These are phyloP conservation scores for Callosobruchus maculatus DNA, from an alignment of 2,888 invertebrate genomes.

Conservation along the genomic window DNA sequence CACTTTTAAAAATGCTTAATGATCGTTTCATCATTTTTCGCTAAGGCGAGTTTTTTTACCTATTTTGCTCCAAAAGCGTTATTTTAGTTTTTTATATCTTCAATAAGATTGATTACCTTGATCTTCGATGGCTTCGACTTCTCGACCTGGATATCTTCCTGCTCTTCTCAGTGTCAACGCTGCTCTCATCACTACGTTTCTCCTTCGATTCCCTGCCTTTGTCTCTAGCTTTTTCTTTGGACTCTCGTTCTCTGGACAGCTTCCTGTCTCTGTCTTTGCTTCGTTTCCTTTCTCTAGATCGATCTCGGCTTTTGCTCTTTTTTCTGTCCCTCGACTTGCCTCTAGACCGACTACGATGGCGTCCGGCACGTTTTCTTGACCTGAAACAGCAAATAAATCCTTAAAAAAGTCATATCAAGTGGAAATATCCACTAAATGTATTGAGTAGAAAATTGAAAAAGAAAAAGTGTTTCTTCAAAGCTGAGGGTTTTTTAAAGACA, in stretches of 20 bases:
- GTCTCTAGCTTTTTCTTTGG: conserved; percentile 43
- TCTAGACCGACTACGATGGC: conserved; percentile 22
- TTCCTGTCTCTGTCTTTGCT: conserved; percentile 29
- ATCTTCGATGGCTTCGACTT: conserved; percentile 55
- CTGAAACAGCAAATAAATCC: conserved; percentile 41
- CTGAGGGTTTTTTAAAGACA: too few relatives aligned
- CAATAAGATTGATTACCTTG: conserved; percentile 46
- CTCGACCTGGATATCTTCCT: conserved; percentile 51
- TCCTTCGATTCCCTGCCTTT: conserved; percentile 42
- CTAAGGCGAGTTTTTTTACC: too few relatives aligned
- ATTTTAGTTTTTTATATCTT: conserved; percentile 54
- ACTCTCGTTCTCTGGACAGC: conserved; percentile 34
- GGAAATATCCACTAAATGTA: too few relatives aligned
- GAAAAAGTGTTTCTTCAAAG: too few relatives aligned
- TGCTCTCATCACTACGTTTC: conserved; percentile 41
- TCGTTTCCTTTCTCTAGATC: conserved; percentile 31
- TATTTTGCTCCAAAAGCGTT: too few relatives aligned
- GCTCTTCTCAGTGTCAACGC: conserved; percentile 35
- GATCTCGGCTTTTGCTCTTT: conserved; percentile 21
- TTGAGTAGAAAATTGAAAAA: too few relatives aligned
- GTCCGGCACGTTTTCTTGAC: conserved; percentile 43
- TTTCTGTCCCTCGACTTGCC: conserved; percentile 22
- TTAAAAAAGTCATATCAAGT: too few relatives aligned
- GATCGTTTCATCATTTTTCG: too few relatives aligned
- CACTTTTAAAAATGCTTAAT: too few relatives aligned